A percentile compares a stretch with the other conserved stretches of the same genome.
phyloP scores from a whole-genome alignment of 1,140 invertebrate species.

The Dendroctonus valens region DNA sequence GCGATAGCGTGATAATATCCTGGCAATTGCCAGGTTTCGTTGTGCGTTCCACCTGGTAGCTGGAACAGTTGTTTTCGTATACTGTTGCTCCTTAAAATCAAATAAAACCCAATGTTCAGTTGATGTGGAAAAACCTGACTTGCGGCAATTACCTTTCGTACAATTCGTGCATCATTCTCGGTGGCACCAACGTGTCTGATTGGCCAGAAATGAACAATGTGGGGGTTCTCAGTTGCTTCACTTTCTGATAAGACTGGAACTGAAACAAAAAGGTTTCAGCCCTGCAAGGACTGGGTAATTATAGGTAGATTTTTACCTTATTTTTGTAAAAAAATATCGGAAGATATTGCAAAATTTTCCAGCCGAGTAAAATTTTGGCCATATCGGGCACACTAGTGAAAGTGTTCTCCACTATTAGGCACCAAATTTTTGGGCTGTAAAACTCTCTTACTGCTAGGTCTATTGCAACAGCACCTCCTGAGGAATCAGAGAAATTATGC shows the following conservation, averaged over 20 bases:
- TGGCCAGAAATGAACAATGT: conserved; percentile 79
- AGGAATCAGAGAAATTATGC: conserved; percentile 24
- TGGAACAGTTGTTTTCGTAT: conserved; percentile 68
- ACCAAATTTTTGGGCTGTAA: conserved; percentile 75
- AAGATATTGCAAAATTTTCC: conserved; percentile 68
- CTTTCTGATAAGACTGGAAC: conserved; percentile 71
- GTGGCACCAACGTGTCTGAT: conserved; percentile 81
- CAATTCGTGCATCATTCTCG: conserved; percentile 79
- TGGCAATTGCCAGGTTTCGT: conserved; percentile 77
- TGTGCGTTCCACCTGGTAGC: conserved; percentile 77
- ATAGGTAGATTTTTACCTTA: conserved; percentile 60
- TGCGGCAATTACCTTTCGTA: conserved; percentile 49
- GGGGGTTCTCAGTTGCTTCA: conserved; percentile 64
- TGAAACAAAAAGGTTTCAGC: conserved; percentile 52
- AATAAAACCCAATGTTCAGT: background rate
- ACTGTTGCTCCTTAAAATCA: conserved; percentile 61
- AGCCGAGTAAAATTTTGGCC: conserved; percentile 72
- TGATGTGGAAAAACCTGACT: background rate
- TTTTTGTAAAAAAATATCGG: conserved; percentile 80
- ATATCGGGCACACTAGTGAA: conserved; percentile 94
- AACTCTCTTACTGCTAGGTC: conserved; percentile 75
- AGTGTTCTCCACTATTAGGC: conserved; percentile 89
- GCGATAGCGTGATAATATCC: conserved; percentile 48
- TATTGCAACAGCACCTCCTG: conserved; percentile 58
- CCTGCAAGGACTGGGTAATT: background rate